Percentiles rank a stretch among this genome's conserved stretches.
Evolutionary conservation across 2,113 vertebrate species (phyloP).

Genomic region (Pitta sordida): DNA sequence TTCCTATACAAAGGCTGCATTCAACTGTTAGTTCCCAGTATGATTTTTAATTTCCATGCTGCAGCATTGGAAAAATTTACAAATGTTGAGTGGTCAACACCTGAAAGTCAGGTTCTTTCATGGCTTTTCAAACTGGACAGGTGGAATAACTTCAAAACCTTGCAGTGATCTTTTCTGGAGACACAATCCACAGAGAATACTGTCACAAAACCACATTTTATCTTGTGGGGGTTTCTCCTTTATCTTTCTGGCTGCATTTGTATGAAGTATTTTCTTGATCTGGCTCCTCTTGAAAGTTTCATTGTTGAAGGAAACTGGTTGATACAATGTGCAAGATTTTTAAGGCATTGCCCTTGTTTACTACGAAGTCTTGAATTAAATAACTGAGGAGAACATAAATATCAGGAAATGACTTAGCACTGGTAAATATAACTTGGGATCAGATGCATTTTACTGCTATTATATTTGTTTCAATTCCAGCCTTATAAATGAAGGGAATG

Average conservation of each 20-base stretch:
- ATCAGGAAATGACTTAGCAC: not conserved
- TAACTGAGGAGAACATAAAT: not conserved
- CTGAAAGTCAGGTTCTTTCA: not conserved
- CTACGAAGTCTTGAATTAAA: not conserved
- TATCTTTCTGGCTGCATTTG: not conserved
- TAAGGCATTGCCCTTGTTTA: not conserved
- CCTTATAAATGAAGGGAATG: constrained; percentile 48
- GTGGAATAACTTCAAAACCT: not conserved
- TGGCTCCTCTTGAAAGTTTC: not conserved
- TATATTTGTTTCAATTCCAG: constrained; percentile 57
- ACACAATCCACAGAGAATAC: not conserved
- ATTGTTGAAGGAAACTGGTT: not conserved
- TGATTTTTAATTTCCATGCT: not conserved
- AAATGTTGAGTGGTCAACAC: not conserved
- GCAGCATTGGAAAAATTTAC: not conserved
- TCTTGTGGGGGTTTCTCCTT: not conserved
- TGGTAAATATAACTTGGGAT: not conserved
- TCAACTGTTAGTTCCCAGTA: not conserved
- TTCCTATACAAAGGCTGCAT: not conserved
- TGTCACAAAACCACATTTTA: not conserved
- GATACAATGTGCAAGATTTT: not conserved
- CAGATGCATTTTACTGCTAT: not conserved
- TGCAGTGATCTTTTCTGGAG: not conserved
- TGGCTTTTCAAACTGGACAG: not conserved
- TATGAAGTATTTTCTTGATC: not conserved